Evolutionary conservation across 2,888 invertebrate genomes (phyloP), one percentile per base, ranked within the genome.

Genomic region (Pecten maximus): DNA sequence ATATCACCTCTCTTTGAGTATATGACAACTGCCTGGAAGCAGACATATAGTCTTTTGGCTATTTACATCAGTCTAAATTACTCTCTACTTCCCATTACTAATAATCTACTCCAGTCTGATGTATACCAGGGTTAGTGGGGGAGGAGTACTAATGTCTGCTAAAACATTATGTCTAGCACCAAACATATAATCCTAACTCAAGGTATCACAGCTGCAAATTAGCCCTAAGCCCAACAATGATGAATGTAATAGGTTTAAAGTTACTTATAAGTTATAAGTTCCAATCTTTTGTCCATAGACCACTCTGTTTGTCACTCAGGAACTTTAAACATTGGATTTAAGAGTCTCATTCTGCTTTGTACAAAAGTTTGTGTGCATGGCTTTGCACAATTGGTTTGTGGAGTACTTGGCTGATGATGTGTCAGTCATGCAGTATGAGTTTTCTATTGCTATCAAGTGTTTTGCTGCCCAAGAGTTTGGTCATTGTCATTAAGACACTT

Each of bases 401-500:
- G 54, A 54, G 23, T 23, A 28, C 60, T 60, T 0, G 60, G n/a
- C 60, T 60, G 60, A 60, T n/a, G 60, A 2, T 60, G 60, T 74
- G 35, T 74, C 74, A 74, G 3, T 74, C 74, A 74, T 74, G 35
- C 35, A 74, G 74, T 74, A 35, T 23, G 60, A 60, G 23, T 4
- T 23, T 74, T 74, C 74, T 74, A 28, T 74, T 74, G 74, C 74
- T 23, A 35, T 74, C 74, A 74, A 74, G 74, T 74, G 74, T 74
- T 74, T 74, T 74, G 74, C 74, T 74, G 74, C 74, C 74, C 74
- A 74, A 74, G 74, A 74, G 28, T 74, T 74, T 74, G 74, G 74
- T 74, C 74, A 74, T 35, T 74, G 74, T 74, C 74, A 74, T 74
- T 28, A 74, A 35, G 28, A 74, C 74, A 74, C 74, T 74, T 74